Percentiles rank a stretch among this genome's conserved stretches.
Evolutionary conservation across 2,113 vertebrate genomes (phyloP).

Genomic region (Sclerurus mexicanus): DNA sequence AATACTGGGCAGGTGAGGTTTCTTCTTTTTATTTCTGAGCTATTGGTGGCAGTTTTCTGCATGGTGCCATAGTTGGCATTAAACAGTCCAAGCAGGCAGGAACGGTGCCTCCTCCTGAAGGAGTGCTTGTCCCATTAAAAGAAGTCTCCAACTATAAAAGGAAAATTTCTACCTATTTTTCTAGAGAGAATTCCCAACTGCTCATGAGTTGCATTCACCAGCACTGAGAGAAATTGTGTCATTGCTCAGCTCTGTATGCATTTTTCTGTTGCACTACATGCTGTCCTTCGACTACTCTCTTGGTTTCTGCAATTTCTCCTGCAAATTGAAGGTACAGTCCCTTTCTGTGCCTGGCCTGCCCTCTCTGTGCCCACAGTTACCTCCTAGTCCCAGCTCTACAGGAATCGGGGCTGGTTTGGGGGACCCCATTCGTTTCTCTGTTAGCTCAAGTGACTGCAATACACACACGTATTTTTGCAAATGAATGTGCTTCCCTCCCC

Average conservation of each 20-base stretch:
- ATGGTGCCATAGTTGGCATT: not conserved
- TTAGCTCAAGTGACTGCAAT: not conserved
- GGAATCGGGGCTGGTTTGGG: not conserved
- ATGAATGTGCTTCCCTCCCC: not conserved
- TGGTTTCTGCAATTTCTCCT: not conserved
- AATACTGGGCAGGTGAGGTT: not conserved
- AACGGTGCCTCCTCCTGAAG: not conserved
- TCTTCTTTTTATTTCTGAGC: not conserved
- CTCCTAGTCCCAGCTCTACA: not conserved
- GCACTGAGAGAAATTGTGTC: not conserved
- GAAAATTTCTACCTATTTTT: not conserved
- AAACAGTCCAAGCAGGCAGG: not conserved
- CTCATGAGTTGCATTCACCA: not conserved
- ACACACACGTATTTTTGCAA: not conserved
- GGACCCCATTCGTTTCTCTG: not conserved
- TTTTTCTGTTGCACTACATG: not conserved
- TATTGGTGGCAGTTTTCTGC: not conserved
- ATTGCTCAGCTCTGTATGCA: not conserved
- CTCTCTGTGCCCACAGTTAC: not conserved
- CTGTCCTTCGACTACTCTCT: not conserved
- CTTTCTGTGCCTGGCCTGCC: not conserved
- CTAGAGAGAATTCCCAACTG: not conserved
- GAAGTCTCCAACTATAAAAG: not conserved
- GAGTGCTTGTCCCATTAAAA: not conserved
- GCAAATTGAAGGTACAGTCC: not conserved